Evolutionary conservation across 2,888 invertebrate species (phyloP), one percentile per base, ranked within the genome.

Genomic region (Eristalis arbustorum): DNA sequence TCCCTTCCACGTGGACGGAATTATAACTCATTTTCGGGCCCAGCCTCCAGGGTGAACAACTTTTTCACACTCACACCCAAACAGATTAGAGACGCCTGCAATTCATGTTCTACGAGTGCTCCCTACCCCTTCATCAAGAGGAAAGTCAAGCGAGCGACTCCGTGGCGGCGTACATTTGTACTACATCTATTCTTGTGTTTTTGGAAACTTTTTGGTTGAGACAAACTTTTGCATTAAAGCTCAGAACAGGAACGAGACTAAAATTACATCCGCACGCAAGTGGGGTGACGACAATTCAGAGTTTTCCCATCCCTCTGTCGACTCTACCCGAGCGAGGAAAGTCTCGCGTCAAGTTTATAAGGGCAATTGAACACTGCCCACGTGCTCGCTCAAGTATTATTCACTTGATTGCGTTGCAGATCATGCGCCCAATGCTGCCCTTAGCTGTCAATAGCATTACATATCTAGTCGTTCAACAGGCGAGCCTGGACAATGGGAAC

Each of bases 201-300:
- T 23, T 2, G 23, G 23, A 68, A 74, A 61, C 40, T 74, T 80
- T 25, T n/a, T n/a, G 37, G 22, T 59, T 40, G 31, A 25, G 37
- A 74, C 18, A 8, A 80, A 80, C 80, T 74, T 74, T 80, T 73
- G 18, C 59, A 64, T 63, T 57, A 80, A 49, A 69, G 22, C 13
- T 2, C 18, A 4, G 25, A 6, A 25, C 62, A 18, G 34, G 22
- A 67, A 73, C 18, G 8, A 18, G 37, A 1, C 37, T 37, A 37
- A 37, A 37, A 37, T 37, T 37, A 56, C 64, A 61, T 78, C 56
- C 34, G 42, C 28, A 13, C 22, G 14, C 28, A 18, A 56, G 10
- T 62, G 61, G 63, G 42, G 25, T 8, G 49, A 18, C 14, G 63
- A 14, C 23, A 73, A 73, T 73, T 14, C 34, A 66, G 59, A 75